Evolutionary conservation across 2,888 invertebrate genomes (phyloP), one percentile per base, ranked within the genome.

Genomic region (Lasioglossum zephyrum): DNA sequence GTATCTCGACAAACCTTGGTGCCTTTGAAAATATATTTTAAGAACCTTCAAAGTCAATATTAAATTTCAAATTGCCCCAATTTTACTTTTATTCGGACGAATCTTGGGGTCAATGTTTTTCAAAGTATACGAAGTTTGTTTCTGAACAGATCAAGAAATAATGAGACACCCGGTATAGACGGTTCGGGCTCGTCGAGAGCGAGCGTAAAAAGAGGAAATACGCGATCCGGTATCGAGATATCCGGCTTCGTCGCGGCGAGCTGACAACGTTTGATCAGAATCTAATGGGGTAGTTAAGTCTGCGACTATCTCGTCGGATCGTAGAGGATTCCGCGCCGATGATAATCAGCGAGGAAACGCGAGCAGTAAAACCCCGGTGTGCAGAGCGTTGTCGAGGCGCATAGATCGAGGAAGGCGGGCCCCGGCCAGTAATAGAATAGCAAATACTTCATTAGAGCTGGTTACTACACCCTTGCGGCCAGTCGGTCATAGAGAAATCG

Each of bases 361-460:
- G 66, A 31, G 66, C 41, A 63, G 49, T 82, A 70, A 72, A 70
- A 81, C 31, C 18, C 22, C 11, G 53, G 73, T 1, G 63, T 8
- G 63, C 31, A 70, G 69, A 39, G 31, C 44, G 18, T 31, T 31
- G 72, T 9, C 39, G 2, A 70, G 63, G 73, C 18, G 0, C 49
- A 49, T 13, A 13, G 60, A 63, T 72, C 70, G 79, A 83, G 78
- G 75, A 76, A 63, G 69, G 72, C 13, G 73, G 44, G 11, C 11
- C 11, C 22, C 22, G 82, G 77, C 86, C 86, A 81, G 91, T 93
- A 93, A 93, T 93, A 90, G 93, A 93, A 93, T 92, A 89, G 91
- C 93, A 92, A 93, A 93, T 93, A 92, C 91, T 93, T 93, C 89
- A 92, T 93, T 92, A 93, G 89, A 88, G 88, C 53, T 88, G 31